Percentiles rank a stretch among this genome's conserved stretches.
phyloP scores from a whole-genome alignment of 2,113 vertebrate genomes.

The Gambusia affinis region DNA sequence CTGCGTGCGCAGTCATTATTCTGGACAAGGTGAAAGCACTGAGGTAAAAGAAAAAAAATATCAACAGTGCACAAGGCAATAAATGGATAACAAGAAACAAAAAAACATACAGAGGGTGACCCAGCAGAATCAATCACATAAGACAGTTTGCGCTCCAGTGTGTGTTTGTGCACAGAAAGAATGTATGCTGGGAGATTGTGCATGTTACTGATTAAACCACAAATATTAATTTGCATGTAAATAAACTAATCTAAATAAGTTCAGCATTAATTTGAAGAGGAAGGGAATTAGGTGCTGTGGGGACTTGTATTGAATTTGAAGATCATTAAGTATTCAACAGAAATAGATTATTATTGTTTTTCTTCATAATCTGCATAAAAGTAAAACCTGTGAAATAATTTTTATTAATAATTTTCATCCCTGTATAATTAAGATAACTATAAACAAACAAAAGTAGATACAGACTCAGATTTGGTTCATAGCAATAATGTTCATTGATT shows the following conservation, averaged over 20 bases:
- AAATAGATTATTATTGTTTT: conserved; percentile 1
- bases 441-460: background rate
- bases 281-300: conserved; percentile 17
- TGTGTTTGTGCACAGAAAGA: background rate
- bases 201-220: conserved; percentile 3
- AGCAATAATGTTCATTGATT: too few species aligned
- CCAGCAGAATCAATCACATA: conserved; percentile 27
- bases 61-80: conserved; percentile 33
- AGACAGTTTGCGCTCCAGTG: background rate
- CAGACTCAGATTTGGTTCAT: too few species aligned
- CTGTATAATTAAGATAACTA: background rate
- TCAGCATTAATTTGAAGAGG: conserved; percentile 25
- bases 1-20: conserved; percentile 53
- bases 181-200: background rate
- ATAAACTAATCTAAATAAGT: conserved; percentile 48
- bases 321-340: conserved; percentile 15
- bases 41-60: conserved; percentile 30
- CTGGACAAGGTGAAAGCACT: conserved; percentile 46
- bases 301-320: conserved; percentile 39
- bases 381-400: conserved; percentile 10
- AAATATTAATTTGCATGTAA: conserved; percentile 56
- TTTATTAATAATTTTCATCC: background rate
- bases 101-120: conserved; percentile 38
- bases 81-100: conserved; percentile 58
- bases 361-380: background rate